Percentiles rank a stretch among this genome's conserved stretches.
phyloP scores from a whole-genome alignment of 2,113 vertebrate genomes.

The Sorex araneus region DNA sequence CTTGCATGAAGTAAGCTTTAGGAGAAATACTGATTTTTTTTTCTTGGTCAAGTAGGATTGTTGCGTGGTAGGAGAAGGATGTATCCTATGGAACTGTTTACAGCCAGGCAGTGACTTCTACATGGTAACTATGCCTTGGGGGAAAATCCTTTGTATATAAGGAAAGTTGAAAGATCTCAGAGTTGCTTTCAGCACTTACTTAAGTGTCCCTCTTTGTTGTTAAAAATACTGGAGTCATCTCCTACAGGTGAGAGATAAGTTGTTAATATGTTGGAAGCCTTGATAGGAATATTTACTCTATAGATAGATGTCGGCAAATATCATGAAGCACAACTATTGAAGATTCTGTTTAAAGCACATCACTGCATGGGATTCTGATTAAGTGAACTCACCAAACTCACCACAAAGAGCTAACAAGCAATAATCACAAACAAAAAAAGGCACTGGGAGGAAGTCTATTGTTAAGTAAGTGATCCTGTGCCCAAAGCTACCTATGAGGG shows the following conservation, averaged over 20 bases:
- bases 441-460: neutral
- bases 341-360: neutral
- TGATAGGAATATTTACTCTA: neutral
- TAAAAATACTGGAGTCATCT: neutral
- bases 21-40: constrained; percentile 19
- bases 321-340: neutral
- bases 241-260: neutral
- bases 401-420: neutral
- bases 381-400: neutral
- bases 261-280: constrained; percentile 15
- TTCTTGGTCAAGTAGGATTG: constrained; percentile 5
- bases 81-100: neutral
- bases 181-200: neutral
- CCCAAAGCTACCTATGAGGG: neutral
- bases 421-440: neutral
- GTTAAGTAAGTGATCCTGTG: neutral
- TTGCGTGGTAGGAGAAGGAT: neutral
- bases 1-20: constrained; percentile 11
- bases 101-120: neutral
- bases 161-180: neutral
- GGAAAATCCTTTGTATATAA: neutral
- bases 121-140: neutral
- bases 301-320: neutral
- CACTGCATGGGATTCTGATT: neutral
- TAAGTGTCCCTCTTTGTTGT: constrained; percentile 14